Evolutionary conservation across 1,140 invertebrate species (phyloP), one percentile per base, ranked within the genome.

Genomic region (Contarinia nasturtii): DNA sequence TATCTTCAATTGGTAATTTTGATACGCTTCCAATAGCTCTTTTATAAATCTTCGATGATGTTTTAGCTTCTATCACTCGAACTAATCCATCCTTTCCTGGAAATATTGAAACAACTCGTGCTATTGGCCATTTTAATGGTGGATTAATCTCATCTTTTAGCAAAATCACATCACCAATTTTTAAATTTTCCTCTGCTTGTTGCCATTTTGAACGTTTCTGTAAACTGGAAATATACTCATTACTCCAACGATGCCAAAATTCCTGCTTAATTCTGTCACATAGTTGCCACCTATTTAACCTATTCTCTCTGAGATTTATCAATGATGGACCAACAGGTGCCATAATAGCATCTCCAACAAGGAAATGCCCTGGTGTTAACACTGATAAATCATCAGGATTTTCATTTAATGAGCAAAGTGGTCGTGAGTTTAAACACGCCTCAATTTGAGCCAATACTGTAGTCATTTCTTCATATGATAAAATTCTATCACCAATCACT

Each of bases 131-230:
- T 15, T 41, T 48, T 21, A 48, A 38, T 11, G 55, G 51, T 1
- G 52, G 49, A 19, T 48, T 21, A n/a, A 51, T 54, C 36, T 50
- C 53, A 34, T 57, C 52, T 34, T 54, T 45, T 0, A 54, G 43
- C n/a, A 56, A n/a, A 3, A 56, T 55, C 15, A 58, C n/a, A 33
- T 53, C 38, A 5, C 49, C 51, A 33, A 50, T 33, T 15, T 45
- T 38, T 11, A 51, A 47, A 45, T 53, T 45, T 15, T 10, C 19
- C 19, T 41, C 38, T 17, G 21, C 37, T 17, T 18, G 34, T 21
- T 47, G 50, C 54, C 57, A 60, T 46, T 60, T 59, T 10, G 14
- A 21, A 4, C 57, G 46, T 38, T 52, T 44, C 45, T 59, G 56
- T 17, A 60, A 45, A 14, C 22, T 44, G 18, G 49, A 46, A 3